Base-by-base conservation (phyloP, 2,888 invertebrate genomes). In the Arctia plantaginis region DNA sequence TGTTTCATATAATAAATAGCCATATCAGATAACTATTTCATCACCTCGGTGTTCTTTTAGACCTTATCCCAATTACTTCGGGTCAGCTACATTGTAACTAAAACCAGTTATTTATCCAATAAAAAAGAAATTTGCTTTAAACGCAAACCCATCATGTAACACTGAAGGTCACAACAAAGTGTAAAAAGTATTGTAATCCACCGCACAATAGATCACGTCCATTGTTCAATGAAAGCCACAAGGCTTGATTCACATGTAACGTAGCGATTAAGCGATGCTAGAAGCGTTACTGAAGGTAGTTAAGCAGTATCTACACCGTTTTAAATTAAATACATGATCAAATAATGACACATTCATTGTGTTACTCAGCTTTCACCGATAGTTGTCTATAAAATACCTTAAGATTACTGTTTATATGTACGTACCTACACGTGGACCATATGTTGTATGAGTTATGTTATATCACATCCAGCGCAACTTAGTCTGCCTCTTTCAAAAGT, bases 161-260 rank as follows among this genome's bases (percentile, higher is more conserved):
- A 76, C 67, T 76, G 76, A 82, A 83, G 83, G 77, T 66, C 76
- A 75, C 71, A 65, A n/a, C 41, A 76, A 71, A 74, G 68, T 78
- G 75, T 76, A 83, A 80, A 69, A 71, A 41, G 0, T 20, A 76
- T 74, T 62, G 72, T 71, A 82, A 79, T 84, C 77, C 77, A 73
- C 59, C 47, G 3, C 77, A 75, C 77, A 79, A 78, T 79, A 79
- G 79, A 74, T 76, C 69, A 72, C 59, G 27, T 47, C 85, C 69
- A 84, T 85, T 85, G 85, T 85, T 83, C 67, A 55, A 59, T 41
- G 51, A 30, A 74, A 67, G 73, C 78, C 76, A 74, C 72, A 73
- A 78, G 78, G 80, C 51, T 72, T 18, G 41, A 72, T 81, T 73
- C 75, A 81, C 64, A 82, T 72, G 73, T 82, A 73, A 71, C 71